Base-by-base conservation (phyloP, 2,888 invertebrate genomes). In the Chydorus sphaericus region DNA sequence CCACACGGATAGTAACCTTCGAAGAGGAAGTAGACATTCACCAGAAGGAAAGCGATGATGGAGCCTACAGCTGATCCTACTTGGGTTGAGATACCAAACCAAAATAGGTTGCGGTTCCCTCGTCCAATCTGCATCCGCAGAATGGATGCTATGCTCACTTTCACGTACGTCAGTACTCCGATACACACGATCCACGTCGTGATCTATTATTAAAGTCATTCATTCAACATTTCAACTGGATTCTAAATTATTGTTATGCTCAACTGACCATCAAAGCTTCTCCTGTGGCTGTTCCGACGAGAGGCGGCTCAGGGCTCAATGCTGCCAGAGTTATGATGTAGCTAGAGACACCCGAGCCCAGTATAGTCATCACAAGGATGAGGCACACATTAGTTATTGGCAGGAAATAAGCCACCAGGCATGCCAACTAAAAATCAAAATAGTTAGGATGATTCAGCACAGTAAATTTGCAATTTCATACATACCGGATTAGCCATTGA, bases 401-500 rank as follows among this genome's bases (percentile, higher is more conserved):
- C 26, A 71, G 55, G 61, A 77, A 70, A 62, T 79, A 75, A 5
- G 77, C 77, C 14, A 78, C 59, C 58, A 77, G 75, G 66, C 79
- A 88, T 59, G 83, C 83, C n/a, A n/a, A n/a, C n/a, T n/a, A n/a
- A n/a, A n/a, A n/a, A n/a, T n/a, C n/a, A n/a, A n/a, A n/a, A n/a
- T n/a, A n/a, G n/a, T n/a, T n/a, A n/a, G n/a, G n/a, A n/a, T n/a
- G n/a, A n/a, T n/a, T n/a, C n/a, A n/a, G n/a, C n/a, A n/a, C n/a
- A n/a, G n/a, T n/a, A n/a, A n/a, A n/a, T n/a, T n/a, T n/a, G n/a
- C n/a, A n/a, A n/a, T n/a, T n/a, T n/a, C n/a, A n/a, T n/a, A n/a
- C n/a, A 44, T 28, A 80, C 69, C 31, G 91, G 90, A 71, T 86
- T 88, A 29, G 88, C 85, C 69, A 88, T 80, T 60, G 81, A 81